Evolutionary conservation across 1,140 invertebrate genomes (phyloP), one percentile per base, ranked within the genome.

Genomic region (Cecropterus lyciades): DNA sequence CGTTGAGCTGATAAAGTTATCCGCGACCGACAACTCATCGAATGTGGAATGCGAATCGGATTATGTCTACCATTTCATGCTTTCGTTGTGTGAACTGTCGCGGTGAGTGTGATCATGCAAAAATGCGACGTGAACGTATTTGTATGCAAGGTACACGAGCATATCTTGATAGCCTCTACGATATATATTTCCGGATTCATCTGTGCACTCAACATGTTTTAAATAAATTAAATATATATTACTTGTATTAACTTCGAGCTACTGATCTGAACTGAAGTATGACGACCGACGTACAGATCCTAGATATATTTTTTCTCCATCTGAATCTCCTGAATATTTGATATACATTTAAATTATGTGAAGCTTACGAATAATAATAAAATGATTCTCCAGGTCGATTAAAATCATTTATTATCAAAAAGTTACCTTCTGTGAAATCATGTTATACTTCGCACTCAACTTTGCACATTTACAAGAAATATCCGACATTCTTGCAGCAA

Each of bases 1-100:
- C 11, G n/a, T 43, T 14, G 10, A 43, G 1, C 24, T 11, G 13
- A 55, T 55, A 55, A 55, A 55, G 33, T 55, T 55, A 40, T 40
- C 33, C 14, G 13, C 33, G 30, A 53, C 7, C 16, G 14, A 37
- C 14, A 17, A 53, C 30, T 37, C 33, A 46, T 46, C 45, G 16
- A 17, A 46, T 10, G 45, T 13, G 15, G 16, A 46, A 16, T 17
- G 45, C 16, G 16, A 48, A n/a, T 20, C 17, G 45, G 16, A 48
- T 48, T 48, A 48, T 48, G 16, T 48, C 11, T 40, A n/a, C 11
- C 37, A n/a, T 40, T 13, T 10, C 37, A 40, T 40, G 37, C 37
- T 40, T 40, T 40, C 37, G 37, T 40, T 13, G 37, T 40, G 37
- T 40, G 37, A n/a, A 13, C 37, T 40, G 40, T 43, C 40, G 11